Conservation (phyloP, 2,113 vertebrate genomes). For the Cynoglossus semilaevis region DNA sequence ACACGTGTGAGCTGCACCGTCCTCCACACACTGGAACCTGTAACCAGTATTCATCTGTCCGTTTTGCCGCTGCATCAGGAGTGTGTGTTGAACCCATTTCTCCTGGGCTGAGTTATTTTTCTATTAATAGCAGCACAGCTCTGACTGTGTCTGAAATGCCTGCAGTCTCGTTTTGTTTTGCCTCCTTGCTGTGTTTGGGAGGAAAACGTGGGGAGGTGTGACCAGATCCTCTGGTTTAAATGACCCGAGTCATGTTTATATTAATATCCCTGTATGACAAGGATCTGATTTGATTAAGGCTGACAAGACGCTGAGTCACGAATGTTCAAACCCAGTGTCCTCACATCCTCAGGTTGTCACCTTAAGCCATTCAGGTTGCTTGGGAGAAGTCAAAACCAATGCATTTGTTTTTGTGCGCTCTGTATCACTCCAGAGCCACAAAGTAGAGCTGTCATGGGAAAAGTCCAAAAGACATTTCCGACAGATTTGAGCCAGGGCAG, state of each 20-base stretch:
- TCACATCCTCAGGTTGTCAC: not conserved
- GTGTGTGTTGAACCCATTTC: slow-evolving; percentile 28
- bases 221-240: slow-evolving; percentile 37
- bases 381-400: not conserved
- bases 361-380: not conserved
- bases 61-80: slow-evolving; percentile 34
- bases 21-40: slow-evolving; percentile 16
- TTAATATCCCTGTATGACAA: slow-evolving; percentile 6
- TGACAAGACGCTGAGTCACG: not conserved
- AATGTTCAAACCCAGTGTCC: not conserved
- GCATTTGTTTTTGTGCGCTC: not conserved
- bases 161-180: slow-evolving; percentile 50
- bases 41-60: slow-evolving; percentile 15
- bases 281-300: slow-evolving; percentile 23
- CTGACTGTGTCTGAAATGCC: slow-evolving; percentile 33
- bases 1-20: not conserved
- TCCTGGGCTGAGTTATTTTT: slow-evolving; percentile 41
- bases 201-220: not conserved
- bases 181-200: slow-evolving; percentile 34
- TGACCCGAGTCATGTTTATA: slow-evolving; percentile 10
- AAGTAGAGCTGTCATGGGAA: not conserved
- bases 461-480: not conserved
- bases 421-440: not conserved
- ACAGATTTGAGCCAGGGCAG: not conserved
- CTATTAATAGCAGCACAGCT: slow-evolving; percentile 62